phyloP scores from a whole-genome alignment of 2,797 vertebrate genomes.

The Acanthurus lineatus region DNA sequence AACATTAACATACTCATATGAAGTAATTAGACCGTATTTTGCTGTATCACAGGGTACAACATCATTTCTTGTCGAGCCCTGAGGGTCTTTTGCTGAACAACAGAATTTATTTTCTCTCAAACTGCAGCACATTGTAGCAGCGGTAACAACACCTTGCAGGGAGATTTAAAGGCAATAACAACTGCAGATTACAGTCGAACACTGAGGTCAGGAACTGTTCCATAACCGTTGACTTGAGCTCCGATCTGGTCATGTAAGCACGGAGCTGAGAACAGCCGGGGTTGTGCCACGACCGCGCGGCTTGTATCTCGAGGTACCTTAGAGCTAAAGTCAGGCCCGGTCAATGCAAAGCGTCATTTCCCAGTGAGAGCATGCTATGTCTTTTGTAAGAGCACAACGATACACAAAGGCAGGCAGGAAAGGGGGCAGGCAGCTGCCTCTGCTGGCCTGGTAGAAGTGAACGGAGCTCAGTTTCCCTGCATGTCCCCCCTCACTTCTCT shows the following conservation, averaged over 20 bases:
- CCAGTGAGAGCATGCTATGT: conserved; percentile 33
- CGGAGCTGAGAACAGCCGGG: conserved; percentile 42
- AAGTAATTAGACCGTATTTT: conserved; percentile 20
- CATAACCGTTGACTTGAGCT: conserved; percentile 65
- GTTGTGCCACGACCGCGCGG: conserved; percentile 36
- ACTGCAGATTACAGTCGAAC: conserved; percentile 60
- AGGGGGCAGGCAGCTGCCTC: conserved; percentile 43
- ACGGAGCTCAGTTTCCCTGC: conserved; percentile 53
- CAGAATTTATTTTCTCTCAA: conserved; percentile 12
- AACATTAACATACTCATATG: not conserved
- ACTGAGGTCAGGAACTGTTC: conserved; percentile 59
- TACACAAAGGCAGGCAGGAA: conserved; percentile 32
- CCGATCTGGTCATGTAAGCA: conserved; percentile 56
- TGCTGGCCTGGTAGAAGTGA: conserved; percentile 45
- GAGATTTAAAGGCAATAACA: conserved; percentile 59
- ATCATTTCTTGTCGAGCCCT: conserved; percentile 6
- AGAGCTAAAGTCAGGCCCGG: conserved; percentile 59
- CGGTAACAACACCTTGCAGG: conserved; percentile 36
- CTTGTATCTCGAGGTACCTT: conserved; percentile 70
- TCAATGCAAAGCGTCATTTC: conserved; percentile 58
- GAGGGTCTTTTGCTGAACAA: conserved; percentile 14
- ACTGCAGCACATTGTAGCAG: conserved; percentile 9
- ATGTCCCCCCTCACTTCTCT: conserved; percentile 61
- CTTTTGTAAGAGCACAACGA: conserved; percentile 49
- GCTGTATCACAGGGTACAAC: conserved; percentile 12